Evolutionary conservation across 2,888 invertebrate genomes (phyloP), one percentile per base, ranked within the genome.

Genomic region (Erebia aethiops): DNA sequence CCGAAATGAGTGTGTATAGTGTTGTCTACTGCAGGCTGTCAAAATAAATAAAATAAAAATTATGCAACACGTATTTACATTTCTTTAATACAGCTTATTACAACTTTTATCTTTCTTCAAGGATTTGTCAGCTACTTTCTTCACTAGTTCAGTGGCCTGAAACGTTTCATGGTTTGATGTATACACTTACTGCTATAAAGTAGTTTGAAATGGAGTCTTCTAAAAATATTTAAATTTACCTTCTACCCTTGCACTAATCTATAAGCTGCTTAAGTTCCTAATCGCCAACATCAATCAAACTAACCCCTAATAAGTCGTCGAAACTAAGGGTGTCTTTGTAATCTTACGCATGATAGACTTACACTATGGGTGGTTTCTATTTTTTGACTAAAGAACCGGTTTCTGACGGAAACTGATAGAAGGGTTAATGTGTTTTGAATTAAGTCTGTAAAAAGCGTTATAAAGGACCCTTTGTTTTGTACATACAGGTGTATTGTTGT

Each of bases 211-310:
- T 51, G 1, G 16, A 51, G 14, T 8, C 51, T 5, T 51, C 10
- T 57, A 13, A 21, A 57, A 60, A 46, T 61, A 61, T 61, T 18
- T 51, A 63, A 51, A 63, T 63, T 49, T 26, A n/a, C 41, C 9
- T n/a, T 13, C 49, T 35, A 54, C 65, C 51, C 49, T 51, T 26
- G 21, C 5, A 7, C 46, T 51, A 41, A 56, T 66, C 54, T 67
- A 13, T 67, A 69, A n/a, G 43, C 65, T 43, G 61, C 72, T 73
- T 83, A 85, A 85, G 75, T 82, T 84, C 85, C 77, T 82, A 86
- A 88, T 87, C 85, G 79, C 77, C 64, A 69, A 74, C 87, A 90
- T 90, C 89, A 85, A 89, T 90, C 91, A 89, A 85, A 80, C 71
- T 70, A 77, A 78, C 80, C 84, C 84, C 80, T 90, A 89, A 90